Evolutionary conservation across 2,888 invertebrate genomes (phyloP), one percentile per base, ranked within the genome.

Genomic region (Acanthococcus lagerstroemiae): DNA sequence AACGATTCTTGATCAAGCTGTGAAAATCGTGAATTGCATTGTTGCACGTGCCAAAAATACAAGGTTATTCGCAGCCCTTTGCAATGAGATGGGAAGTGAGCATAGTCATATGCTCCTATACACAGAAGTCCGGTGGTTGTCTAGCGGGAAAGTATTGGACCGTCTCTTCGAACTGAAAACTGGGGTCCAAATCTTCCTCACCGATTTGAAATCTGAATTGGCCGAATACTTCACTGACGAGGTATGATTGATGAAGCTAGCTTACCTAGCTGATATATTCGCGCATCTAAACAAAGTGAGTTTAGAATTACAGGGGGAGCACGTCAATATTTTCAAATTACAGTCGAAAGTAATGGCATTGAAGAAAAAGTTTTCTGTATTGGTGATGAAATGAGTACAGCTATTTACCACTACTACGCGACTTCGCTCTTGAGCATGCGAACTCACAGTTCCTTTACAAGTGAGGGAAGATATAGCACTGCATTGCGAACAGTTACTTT

Each of bases 11-110:
- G 50, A 12, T 61, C 27, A 65, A 65, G 55, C 26, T 19, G 55
- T 65, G 21, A 55, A 55, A 55, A 54, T 65, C 45, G 26, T 65
- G 15, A 65, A 55, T 30, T 55, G 52, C 45, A 65, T 65, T 65
- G 55, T 54, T 54, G 24, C 25, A 65, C 55, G 37, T 25, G 52
- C 61, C 50, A 46, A 30, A 63, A 48, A 63, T 52, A 44, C 26
- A n/a, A 63, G 55, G 55, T 44, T 55, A 54, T 65, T 65, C 45
- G 55, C 52, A 65, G 45, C 54, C 45, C 55, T 55, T 55, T 65
- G 65, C 54, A 44, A 65, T 25, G 65, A 65, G 54, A 55, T 65
- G 55, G 15, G 22, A 65, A 65, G 45, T 55, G 65, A 55, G 9
- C 45, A 44, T 25, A 45, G 26, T 54, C 55, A 65, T 52, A 27